Evolutionary conservation across 1,140 invertebrate genomes (phyloP).

Genomic region (Homarus americanus): DNA sequence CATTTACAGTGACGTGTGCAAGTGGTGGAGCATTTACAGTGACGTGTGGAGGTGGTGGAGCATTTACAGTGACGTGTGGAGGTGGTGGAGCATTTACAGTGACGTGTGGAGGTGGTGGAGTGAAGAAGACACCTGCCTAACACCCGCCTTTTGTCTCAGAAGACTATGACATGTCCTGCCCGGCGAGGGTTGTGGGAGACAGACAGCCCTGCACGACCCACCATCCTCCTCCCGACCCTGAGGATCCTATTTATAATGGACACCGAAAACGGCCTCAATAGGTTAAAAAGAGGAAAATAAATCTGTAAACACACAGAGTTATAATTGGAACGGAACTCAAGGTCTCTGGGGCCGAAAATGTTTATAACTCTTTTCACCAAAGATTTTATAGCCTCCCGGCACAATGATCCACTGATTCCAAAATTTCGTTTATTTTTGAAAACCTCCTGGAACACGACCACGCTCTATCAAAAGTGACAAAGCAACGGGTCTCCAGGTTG

Average conservation of each 20-base stretch:
- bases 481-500: background rate
- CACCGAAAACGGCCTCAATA: slow-evolving; percentile 10
- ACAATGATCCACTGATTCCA: slow-evolving; percentile 61
- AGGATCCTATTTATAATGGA: background rate
- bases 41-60: too few species aligned
- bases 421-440: slow-evolving; percentile 48
- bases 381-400: slow-evolving; percentile 49
- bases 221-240: too few species aligned
- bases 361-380: slow-evolving; percentile 61
- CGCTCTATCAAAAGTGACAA: slow-evolving; percentile 13
- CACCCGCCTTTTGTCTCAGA: too few species aligned
- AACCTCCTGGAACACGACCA: slow-evolving; percentile 49
- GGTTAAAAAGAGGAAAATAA: slow-evolving; percentile 20
- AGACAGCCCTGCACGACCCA: too few species aligned
- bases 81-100: too few species aligned
- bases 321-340: slow-evolving; percentile 52
- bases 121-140: too few species aligned
- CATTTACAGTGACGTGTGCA: too few species aligned
- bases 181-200: too few species aligned
- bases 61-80: too few species aligned
- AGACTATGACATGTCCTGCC: too few species aligned
- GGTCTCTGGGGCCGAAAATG: slow-evolving; percentile 23
- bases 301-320: slow-evolving; percentile 66
- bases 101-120: too few species aligned
- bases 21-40: too few species aligned